Base-by-base conservation (phyloP, 2,113 vertebrate genomes). In the Ceyx margarethae region DNA sequence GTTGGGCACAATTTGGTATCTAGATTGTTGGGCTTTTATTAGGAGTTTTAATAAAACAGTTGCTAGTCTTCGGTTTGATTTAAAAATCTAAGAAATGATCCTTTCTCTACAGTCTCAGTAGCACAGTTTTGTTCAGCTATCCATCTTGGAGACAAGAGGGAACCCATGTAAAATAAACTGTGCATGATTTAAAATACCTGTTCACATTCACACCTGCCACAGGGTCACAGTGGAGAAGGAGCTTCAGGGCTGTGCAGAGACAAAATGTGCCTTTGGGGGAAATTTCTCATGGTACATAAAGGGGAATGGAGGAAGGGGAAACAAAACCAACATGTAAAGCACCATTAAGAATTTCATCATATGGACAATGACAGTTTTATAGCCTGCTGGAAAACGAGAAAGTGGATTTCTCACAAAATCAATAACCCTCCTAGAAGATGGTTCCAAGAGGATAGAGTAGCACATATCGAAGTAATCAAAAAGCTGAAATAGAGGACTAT, bases 341-440 rank as follows among this genome's bases (percentile, higher is more conserved):
- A 2, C 40, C 14, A 3, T 51, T 88, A 90, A 80, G 62, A 88
- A 94, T 91, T 89, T 89, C 67, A 72, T 92, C 68, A 78, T 68
- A 90, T 80, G 37, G 57, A 74, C 57, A 66, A 72, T 89, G 87
- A 94, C 76, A 94, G 72, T 91, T 94, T 97, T 93, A 90, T 62
- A 92, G 88, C 60, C 73, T 89, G 87, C 76, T 91, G 51, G 84
- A 96, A 96, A 95, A 73, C 16, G 56, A 90, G 58, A 81, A 75
- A 96, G 87, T 87, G 45, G 73, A 64, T 86, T 91, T 88, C 94
- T 91, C 53, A 46, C 81, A 93, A 96, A 95, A 95, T 95, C 86
- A 72, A 40, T 93, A 86, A 91, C 65, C 67, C 69, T 91, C 45
- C 28, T 67, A 51, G 85, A 85, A 95, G 87, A 72, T 58, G 53